Evolutionary conservation across 2,797 vertebrate genomes (phyloP).

Genomic region (Scolopax bukidnonensis): DNA sequence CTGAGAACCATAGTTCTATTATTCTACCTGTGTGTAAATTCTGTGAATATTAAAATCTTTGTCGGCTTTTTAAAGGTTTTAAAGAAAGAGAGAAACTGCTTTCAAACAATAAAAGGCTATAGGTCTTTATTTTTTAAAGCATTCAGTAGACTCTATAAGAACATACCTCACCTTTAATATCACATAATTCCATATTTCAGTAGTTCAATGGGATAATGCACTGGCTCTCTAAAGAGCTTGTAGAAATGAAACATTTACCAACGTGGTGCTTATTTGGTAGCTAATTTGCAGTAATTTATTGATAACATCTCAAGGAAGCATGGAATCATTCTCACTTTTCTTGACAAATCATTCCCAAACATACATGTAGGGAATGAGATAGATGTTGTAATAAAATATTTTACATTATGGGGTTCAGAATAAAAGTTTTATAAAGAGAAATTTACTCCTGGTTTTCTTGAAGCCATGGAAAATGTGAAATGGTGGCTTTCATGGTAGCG

Average conservation of each 20-base stretch:
- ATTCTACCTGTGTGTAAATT: conserved; percentile 9
- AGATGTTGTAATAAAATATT: neutral
- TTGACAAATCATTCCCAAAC: neutral
- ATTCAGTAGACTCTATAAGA: neutral
- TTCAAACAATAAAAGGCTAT: neutral
- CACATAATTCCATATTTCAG: neutral
- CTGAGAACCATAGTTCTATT: neutral
- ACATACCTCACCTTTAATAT: conserved; percentile 18
- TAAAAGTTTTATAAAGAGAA: neutral
- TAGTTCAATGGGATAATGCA: neutral
- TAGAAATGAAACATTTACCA: conserved; percentile 30
- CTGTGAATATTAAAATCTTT: conserved; percentile 8
- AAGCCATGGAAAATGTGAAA: neutral
- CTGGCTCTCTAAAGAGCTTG: neutral
- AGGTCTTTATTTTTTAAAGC: conserved; percentile 5
- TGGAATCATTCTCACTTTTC: neutral
- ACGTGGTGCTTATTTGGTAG: neutral
- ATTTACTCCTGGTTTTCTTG: neutral
- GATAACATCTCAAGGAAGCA: neutral
- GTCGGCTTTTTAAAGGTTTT: neutral
- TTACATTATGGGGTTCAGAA: neutral
- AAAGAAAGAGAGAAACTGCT: neutral
- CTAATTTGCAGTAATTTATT: conserved; percentile 9
- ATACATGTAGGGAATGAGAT: neutral
- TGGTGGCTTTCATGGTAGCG: neutral